A percentile compares a stretch with the other conserved stretches of the same genome.
These are phyloP conservation scores for Drepana arcuata DNA, from an alignment of 1,140 invertebrate genomes.

Conservation along the genomic window DNA sequence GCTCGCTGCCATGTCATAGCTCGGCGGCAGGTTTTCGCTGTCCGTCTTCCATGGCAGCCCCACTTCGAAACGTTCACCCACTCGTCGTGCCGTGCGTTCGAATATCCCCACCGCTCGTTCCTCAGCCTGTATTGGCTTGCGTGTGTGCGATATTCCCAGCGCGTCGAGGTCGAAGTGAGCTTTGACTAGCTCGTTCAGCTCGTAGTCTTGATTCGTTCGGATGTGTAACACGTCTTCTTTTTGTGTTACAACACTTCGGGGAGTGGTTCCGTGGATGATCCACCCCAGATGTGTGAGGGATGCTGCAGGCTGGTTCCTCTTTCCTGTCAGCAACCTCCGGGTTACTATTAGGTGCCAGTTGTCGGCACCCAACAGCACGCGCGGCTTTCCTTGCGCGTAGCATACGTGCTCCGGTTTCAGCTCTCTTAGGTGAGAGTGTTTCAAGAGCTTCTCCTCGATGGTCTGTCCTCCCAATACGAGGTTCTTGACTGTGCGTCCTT, in stretches of 20 bases:
- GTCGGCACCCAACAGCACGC: background rate
- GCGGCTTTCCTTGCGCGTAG: background rate
- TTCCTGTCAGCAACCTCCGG: conserved; percentile 2
- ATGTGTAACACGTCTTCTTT: background rate
- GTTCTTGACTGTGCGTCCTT: too few relatives aligned
- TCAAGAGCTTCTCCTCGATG: too few relatives aligned
- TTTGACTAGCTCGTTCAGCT: background rate
- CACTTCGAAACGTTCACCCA: conserved; percentile 8
- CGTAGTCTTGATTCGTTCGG: background rate
- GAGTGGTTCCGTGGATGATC: conserved; percentile 21
- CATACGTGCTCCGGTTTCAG: too few relatives aligned
- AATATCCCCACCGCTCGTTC: background rate
- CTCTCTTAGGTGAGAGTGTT: too few relatives aligned
- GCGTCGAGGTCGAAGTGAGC: conserved; percentile 4
- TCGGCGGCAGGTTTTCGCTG: conserved; percentile 1
- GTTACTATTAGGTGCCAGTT: conserved; percentile 1
- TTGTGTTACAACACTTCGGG: background rate
- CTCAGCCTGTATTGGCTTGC: conserved; percentile 4
- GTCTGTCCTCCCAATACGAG: too few relatives aligned
- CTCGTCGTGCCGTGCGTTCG: background rate
- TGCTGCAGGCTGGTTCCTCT: conserved; percentile 10
- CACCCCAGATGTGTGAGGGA: conserved; percentile 18
- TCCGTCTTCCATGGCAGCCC: conserved; percentile 8
- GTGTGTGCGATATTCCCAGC: conserved; percentile 1
- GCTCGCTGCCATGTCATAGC: background rate